Base-by-base conservation (phyloP, 1,140 invertebrate genomes). In the Trachymyrmex cornetzi region DNA sequence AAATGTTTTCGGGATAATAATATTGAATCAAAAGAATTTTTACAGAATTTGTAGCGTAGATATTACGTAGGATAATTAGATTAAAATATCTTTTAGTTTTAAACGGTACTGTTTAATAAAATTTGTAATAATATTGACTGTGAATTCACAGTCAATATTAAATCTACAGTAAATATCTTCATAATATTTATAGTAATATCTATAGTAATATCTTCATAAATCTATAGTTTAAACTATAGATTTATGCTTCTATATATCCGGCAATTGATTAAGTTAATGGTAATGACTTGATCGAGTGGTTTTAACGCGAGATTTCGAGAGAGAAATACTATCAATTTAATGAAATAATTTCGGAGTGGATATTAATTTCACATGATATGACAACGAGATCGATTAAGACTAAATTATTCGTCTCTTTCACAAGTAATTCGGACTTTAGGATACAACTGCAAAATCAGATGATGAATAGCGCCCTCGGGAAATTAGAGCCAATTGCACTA, bases 401-500 rank as follows among this genome's bases (percentile, higher is more conserved):
- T 75, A 67, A 91, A 90, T 90, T 90, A 86, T 88, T 77, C 79
- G 38, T 38, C 89, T 71, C 74, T 86, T 91, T 88, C 69, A 48
- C 59, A 87, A 88, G 75, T 91, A 87, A 91, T 85, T 81, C 61
- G 50, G 77, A 91, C 79, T 91, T 91, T 89, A 69, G 74, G 75
- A 87, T 59, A 67, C 81, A 50, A 77, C 61, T 80, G 71, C 69
- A 87, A 91, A 91, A 91, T 88, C 69, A 57, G n/a, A 12, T 77
- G 90, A 91, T 64, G 61, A 85, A 91, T 74, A 57, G 61, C 71
- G 55, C 90, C 87, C 90, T 2, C 71, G 90, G 90, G 90, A 91
- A 91, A 91, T 91, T 91, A 91, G 57, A 48, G 44, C 48, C 63
- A 89, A 91, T 89, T 85, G 89, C 81, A 88, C 89, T 91, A 77